Conservation (phyloP, 1,140 invertebrate genomes). For the Telenomus remus region DNA sequence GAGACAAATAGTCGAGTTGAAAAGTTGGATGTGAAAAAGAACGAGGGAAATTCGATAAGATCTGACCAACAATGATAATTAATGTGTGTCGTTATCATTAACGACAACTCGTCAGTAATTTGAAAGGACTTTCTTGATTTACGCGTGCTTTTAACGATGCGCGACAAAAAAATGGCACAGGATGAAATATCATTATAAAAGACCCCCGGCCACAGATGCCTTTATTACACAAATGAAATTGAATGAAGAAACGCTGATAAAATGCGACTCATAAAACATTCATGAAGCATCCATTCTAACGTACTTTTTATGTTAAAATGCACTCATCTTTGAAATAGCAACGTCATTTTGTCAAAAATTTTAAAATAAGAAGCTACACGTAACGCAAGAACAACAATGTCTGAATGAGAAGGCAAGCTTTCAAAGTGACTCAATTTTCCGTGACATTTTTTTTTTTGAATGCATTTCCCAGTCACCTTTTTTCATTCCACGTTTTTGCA, state of each 20-base stretch:
- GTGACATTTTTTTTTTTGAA: too few relatives aligned
- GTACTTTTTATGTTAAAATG: slow-evolving; percentile 26
- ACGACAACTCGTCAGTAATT: not conserved
- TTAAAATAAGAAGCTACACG: slow-evolving; percentile 5
- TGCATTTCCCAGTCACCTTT: too few relatives aligned
- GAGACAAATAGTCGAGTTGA: too few relatives aligned
- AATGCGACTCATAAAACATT: slow-evolving; percentile 30
- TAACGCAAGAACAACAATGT: slow-evolving; percentile 1
- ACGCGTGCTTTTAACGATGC: too few relatives aligned
- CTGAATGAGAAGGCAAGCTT: not conserved
- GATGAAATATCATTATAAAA: slow-evolving; percentile 2
- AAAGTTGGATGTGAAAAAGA: too few relatives aligned
- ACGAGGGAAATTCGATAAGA: too few relatives aligned
- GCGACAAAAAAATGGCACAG: not conserved
- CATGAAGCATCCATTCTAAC: slow-evolving; percentile 35
- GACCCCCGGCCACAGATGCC: not conserved
- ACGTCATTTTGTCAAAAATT: slow-evolving; percentile 17
- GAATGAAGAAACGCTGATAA: slow-evolving; percentile 18
- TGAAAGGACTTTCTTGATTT: too few relatives aligned
- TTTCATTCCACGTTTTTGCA: too few relatives aligned
- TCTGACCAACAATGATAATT: too few relatives aligned
- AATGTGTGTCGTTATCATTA: not conserved
- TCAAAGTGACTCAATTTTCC: too few relatives aligned
- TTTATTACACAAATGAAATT: slow-evolving; percentile 14
- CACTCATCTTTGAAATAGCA: slow-evolving; percentile 29